A percentile compares a stretch with the other conserved stretches of the same genome.
Conservation (phyloP, 2,113 vertebrate species). For the Nycticryphes semicollaris region DNA sequence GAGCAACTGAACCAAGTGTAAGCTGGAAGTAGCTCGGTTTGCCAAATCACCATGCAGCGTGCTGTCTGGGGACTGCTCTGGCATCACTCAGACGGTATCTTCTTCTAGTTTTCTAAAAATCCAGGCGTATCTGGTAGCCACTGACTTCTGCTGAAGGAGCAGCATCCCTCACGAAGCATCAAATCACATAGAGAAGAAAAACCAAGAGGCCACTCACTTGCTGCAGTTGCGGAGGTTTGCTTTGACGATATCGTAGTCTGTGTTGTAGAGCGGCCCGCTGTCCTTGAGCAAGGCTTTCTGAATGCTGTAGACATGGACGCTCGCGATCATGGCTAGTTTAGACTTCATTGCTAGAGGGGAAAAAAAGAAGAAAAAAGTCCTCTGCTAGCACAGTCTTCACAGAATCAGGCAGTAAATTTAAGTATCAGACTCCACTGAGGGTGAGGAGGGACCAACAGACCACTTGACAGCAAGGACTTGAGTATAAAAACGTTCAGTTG, state of each 20-base stretch:
- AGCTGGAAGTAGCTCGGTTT: not conserved
- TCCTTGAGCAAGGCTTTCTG: conserved; percentile 93
- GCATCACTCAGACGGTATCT: not conserved
- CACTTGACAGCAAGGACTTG: not conserved
- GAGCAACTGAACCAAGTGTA: not conserved
- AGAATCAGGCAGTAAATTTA: not conserved
- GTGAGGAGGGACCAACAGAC: not conserved
- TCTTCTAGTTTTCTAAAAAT: not conserved
- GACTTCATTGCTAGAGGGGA: conserved; percentile 83
- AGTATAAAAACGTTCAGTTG: rapidly evolving
- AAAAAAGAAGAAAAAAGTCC: conserved; percentile 7
- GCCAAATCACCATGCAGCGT: rapidly evolving
- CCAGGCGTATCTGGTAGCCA: not conserved
- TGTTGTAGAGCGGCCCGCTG: conserved; percentile 90
- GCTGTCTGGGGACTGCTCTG: not conserved
- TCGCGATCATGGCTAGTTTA: conserved; percentile 82
- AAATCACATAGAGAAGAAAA: no score
- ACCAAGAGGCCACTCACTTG: conserved; percentile 77
- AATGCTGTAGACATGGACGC: conserved; percentile 93
- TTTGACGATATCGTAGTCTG: conserved; percentile 93
- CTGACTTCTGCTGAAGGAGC: not conserved
- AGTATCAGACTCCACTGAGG: not conserved
- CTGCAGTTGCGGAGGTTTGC: conserved; percentile 89
- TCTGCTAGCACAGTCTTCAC: conserved; percentile 58
- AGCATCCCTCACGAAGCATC: not conserved